Evolutionary conservation across 1,140 invertebrate genomes (phyloP).

Genomic region (Hycleus phaleratus): DNA sequence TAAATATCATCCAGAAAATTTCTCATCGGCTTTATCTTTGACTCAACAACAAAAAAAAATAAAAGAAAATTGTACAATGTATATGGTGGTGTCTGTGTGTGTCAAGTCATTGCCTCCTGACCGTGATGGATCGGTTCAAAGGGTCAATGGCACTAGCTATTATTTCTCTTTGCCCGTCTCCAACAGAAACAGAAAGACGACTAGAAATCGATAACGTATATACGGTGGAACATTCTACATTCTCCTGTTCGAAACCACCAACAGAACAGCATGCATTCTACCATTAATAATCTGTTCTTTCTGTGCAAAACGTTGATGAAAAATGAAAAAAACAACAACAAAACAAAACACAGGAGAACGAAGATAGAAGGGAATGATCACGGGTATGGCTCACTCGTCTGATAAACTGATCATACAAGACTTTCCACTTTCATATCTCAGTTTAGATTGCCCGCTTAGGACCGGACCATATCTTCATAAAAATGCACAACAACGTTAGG

Average conservation of each 20-base stretch:
- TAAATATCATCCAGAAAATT: too few species aligned
- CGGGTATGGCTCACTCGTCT: constrained; percentile 15
- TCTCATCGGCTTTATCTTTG: too few species aligned
- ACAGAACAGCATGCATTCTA: background rate
- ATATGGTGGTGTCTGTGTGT: too few species aligned
- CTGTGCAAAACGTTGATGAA: background rate
- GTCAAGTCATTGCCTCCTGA: background rate
- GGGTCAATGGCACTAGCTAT: constrained; percentile 67
- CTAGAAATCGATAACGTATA: constrained; percentile 29
- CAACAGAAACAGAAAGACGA: constrained; percentile 28
- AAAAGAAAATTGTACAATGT: too few species aligned
- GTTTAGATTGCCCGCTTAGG: constrained; percentile 23
- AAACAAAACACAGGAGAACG: background rate
- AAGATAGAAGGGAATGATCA: background rate
- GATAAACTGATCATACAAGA: constrained; percentile 32
- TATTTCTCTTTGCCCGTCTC: constrained; percentile 59
- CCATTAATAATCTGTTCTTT: background rate
- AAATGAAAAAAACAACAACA: constrained; percentile 17
- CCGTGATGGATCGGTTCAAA: constrained; percentile 61
- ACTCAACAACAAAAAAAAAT: too few species aligned
- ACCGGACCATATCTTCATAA: constrained; percentile 32
- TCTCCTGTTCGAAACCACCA: constrained; percentile 9
- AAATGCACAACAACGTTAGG: constrained; percentile 31
- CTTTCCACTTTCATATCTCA: constrained; percentile 39
- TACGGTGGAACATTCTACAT: constrained; percentile 27